Percentiles rank a stretch among this genome's conserved stretches.
These are phyloP conservation scores for Pollenia griseotomentosa DNA, from an alignment of 2,888 invertebrate species.

Conservation along the genomic window DNA sequence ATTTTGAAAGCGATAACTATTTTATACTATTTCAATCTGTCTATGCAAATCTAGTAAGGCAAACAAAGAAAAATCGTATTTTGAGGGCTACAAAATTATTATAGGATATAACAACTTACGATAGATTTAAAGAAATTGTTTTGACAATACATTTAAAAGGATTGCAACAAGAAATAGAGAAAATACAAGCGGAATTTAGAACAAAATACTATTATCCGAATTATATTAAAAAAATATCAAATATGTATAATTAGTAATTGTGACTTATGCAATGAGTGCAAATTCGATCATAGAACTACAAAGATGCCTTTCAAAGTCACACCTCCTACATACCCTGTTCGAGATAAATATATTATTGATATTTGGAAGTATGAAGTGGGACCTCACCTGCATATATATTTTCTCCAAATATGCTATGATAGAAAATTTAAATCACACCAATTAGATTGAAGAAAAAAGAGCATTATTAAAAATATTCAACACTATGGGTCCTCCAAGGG, in stretches of 20 bases:
- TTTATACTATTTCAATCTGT: constrained; percentile 74
- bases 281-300: constrained; percentile 57
- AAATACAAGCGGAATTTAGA: constrained; percentile 36
- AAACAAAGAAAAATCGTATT: constrained; percentile 10
- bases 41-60: constrained; percentile 53
- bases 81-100: constrained; percentile 6
- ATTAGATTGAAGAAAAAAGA: constrained; percentile 58
- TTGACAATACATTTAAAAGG: too few relatives aligned
- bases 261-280: constrained; percentile 66
- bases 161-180: constrained; percentile 38
- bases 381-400: constrained; percentile 68
- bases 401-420: constrained; percentile 60
- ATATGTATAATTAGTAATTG: constrained; percentile 61
- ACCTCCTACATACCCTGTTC: constrained; percentile 25
- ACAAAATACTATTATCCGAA: constrained; percentile 54
- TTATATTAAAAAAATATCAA: constrained; percentile 55
- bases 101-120: too few relatives aligned
- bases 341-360: constrained; percentile 45
- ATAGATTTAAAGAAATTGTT: too few relatives aligned
- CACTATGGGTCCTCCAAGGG: background rate
- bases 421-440: constrained; percentile 24
- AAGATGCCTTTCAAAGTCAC: constrained; percentile 62
- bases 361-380: too few relatives aligned
- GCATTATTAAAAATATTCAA: constrained; percentile 57
- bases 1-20: constrained; percentile 75